Percentiles rank a stretch among this genome's conserved stretches.
These are phyloP conservation scores for Tetraodon nigroviridis DNA, from an alignment of 2,113 vertebrate species.

Conservation along the genomic window DNA sequence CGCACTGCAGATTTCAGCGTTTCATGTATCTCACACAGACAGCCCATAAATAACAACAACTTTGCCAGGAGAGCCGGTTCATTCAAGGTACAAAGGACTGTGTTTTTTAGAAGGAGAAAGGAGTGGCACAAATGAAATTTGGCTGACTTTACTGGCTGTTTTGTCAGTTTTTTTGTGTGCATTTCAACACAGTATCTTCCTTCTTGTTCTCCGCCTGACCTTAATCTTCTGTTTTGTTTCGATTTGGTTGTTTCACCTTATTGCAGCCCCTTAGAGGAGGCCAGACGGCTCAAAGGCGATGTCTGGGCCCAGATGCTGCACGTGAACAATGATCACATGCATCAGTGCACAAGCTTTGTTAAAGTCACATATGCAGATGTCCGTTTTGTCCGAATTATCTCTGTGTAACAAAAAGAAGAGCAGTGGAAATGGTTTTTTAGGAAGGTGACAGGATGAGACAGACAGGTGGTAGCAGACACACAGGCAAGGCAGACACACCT, in stretches of 20 bases:
- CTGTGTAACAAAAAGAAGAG: too few species aligned
- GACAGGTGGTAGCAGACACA: neutral
- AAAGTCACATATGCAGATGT: too few species aligned
- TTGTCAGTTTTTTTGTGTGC: neutral
- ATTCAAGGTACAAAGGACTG: too few species aligned
- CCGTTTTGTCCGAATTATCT: too few species aligned
- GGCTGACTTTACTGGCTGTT: neutral
- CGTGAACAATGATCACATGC: conserved; percentile 16
- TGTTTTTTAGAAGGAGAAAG: too few species aligned
- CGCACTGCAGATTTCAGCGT: too few species aligned
- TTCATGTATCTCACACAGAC: too few species aligned
- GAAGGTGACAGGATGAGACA: neutral
- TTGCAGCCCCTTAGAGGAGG: conserved; percentile 7
- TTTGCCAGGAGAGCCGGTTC: too few species aligned
- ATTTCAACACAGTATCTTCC: neutral
- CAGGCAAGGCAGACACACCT: neutral
- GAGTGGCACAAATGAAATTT: neutral
- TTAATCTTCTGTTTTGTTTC: conserved; percentile 16
- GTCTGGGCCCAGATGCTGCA: conserved; percentile 26
- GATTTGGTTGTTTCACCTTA: conserved; percentile 14
- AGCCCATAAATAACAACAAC: too few species aligned
- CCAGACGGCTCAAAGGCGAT: neutral
- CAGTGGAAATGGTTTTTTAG: too few species aligned
- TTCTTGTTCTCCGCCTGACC: conserved; percentile 4
- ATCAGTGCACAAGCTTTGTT: neutral